Evolutionary conservation across 2,113 vertebrate genomes (phyloP), one percentile per base, ranked within the genome.

Genomic region (Cepphus grylle): DNA sequence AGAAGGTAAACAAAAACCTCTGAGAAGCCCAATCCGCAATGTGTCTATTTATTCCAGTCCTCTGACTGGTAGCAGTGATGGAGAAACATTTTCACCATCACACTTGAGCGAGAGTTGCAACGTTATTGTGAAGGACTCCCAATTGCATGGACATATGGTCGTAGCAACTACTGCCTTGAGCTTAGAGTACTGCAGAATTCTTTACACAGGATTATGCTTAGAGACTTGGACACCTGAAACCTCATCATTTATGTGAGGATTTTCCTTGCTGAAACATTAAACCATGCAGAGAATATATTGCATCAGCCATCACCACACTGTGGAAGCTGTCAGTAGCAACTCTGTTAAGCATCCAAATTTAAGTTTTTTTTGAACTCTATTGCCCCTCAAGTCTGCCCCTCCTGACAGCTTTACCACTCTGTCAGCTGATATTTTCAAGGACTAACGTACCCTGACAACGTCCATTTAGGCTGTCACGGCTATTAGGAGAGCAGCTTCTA

Each of bases 91-190:
- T 66, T 67, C 38, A 47, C 11, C 32, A 30, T 10, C 25, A 22
- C 0, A 1, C 45, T 12, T 23, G 45, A 82, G 27, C 2, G 2
- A 69, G 14, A 88, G 21, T 23, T 62, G 12, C 53, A 65, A 25
- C 0, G 0, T 47, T 78, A 13, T 4, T 73, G 15, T 70, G 45
- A 78, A 50, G 19, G 30, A 15, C 1, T 55, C 18, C 9, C 11
- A 49, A 8, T 16, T 42, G 27, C 11, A 15, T 40, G 20, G 27
- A 11, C 29, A 20, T 53, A 70, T 30, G 50, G 5, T 53, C 14
- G 42, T 45, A 78, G 15, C 6, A 69, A 7, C 27, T 20, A n/a
- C 34, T 21, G 32, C 22, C 11, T 42, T 42, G 25, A 55, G 14
- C 13, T 40, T 53, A 14, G 4, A 53, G 32, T 22, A 17, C 29